These are phyloP conservation scores for Lytechinus pictus DNA, from an alignment of 35 echinoderm and acorn worm species.

Conservation along the genomic window DNA sequence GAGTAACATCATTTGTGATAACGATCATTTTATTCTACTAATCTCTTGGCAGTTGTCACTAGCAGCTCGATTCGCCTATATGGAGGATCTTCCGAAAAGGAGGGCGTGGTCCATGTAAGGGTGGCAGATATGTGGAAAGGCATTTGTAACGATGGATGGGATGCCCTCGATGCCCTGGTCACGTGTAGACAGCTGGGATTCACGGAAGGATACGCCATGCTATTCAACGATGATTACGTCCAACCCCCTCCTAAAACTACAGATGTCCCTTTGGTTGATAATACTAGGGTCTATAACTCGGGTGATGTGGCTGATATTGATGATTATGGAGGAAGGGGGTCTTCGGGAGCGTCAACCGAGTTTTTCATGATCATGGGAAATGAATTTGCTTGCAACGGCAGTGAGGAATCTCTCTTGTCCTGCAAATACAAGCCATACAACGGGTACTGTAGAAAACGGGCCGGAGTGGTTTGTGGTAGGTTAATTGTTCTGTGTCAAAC, in stretches of 20 bases:
- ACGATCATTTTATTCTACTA: too few relatives aligned
- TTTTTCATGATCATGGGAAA: not conserved
- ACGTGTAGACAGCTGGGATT: too few relatives aligned
- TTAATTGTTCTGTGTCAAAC: too few relatives aligned
- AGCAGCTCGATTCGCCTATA: not conserved
- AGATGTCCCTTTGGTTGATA: too few relatives aligned
- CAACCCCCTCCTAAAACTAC: not conserved
- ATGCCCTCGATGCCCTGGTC: too few relatives aligned
- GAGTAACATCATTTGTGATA: too few relatives aligned
- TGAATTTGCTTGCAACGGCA: not conserved
- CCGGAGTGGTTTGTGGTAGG: not conserved
- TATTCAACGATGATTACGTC: not conserved
- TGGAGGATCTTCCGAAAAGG: not conserved
- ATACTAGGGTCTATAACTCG: too few relatives aligned
- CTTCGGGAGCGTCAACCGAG: too few relatives aligned
- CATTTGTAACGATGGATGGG: too few relatives aligned
- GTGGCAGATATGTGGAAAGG: too few relatives aligned
- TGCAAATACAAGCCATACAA: not conserved
- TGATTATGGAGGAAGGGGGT: too few relatives aligned
- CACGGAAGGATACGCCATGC: not conserved
- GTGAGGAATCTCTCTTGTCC: not conserved
- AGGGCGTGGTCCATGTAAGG: not conserved
- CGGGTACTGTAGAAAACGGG: not conserved
- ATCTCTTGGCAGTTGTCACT: not conserved
- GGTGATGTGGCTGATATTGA: too few relatives aligned